Conservation (phyloP, 2,113 vertebrate genomes). For the Struthio camelus region DNA sequence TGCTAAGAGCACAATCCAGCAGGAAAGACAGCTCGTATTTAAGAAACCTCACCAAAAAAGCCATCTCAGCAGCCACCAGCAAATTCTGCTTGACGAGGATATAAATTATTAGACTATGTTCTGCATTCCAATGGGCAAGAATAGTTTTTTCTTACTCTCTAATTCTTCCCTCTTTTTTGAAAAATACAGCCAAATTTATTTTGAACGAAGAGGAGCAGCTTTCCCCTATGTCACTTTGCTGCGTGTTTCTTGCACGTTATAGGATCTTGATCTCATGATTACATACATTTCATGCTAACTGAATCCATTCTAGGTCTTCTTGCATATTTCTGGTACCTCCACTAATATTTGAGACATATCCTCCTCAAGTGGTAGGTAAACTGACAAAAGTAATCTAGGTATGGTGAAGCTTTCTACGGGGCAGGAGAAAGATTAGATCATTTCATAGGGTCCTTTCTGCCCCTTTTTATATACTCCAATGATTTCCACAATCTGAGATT, state of each 20-base stretch:
- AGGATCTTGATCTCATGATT: not conserved
- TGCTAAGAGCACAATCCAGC: not conserved
- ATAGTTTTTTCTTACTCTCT: not conserved
- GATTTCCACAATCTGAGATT: not conserved
- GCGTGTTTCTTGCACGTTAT: not conserved
- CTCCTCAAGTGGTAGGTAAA: not conserved
- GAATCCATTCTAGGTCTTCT: not conserved
- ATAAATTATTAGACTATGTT: not conserved
- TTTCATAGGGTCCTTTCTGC: not conserved
- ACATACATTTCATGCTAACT: not conserved
- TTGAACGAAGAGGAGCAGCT: not conserved
- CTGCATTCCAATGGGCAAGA: not conserved
- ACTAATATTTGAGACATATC: not conserved
- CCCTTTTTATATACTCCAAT: not conserved
- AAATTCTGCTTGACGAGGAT: not conserved
- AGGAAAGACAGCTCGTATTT: not conserved
- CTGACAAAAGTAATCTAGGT: not conserved
- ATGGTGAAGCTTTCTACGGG: not conserved
- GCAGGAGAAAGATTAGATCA: not conserved
- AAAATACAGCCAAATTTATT: not conserved
- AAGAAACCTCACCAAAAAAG: conserved; percentile 24
- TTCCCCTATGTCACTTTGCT: not conserved
- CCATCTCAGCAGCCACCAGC: not conserved
- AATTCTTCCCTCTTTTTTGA: not conserved
- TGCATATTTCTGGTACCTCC: not conserved